Percentiles rank a stretch among this genome's conserved stretches.
Evolutionary conservation across 2,797 vertebrate species (phyloP).

Genomic region (Sebastes minor): DNA sequence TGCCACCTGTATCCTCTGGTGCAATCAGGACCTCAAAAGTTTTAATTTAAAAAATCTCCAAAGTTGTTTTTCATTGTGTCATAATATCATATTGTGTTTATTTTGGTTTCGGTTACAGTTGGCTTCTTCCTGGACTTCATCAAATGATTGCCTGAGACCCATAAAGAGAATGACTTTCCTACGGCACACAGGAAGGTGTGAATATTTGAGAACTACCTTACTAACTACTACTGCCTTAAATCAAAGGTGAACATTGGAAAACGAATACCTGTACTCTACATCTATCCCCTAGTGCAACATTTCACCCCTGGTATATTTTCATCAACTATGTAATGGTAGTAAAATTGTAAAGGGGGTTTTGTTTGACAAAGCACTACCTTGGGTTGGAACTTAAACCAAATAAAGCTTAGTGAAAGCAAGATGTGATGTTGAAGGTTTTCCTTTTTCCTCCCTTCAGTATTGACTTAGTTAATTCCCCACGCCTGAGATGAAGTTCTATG

Average conservation of each 20-base stretch:
- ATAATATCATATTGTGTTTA: background rate
- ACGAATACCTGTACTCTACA: background rate
- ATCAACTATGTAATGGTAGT: conserved; percentile 1
- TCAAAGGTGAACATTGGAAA: background rate
- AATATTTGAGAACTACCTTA: background rate
- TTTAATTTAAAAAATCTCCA: background rate
- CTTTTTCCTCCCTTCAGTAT: conserved; percentile 28
- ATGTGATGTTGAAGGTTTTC: conserved; percentile 16
- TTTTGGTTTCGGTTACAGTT: background rate
- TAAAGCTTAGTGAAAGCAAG: conserved; percentile 16
- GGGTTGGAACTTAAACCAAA: conserved; percentile 21
- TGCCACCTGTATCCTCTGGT: background rate
- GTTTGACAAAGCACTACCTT: conserved; percentile 29
- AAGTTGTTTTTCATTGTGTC: background rate
- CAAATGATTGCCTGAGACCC: background rate
- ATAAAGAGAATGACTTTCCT: background rate
- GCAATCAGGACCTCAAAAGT: background rate
- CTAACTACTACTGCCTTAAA: conserved; percentile 1
- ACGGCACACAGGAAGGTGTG: background rate
- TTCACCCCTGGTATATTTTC: conserved; percentile 5
- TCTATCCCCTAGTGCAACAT: background rate
- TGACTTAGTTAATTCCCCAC: conserved; percentile 55
- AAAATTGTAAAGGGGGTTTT: conserved; percentile 30
- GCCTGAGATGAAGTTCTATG: conserved; percentile 16
- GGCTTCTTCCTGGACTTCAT: background rate